Percentiles rank a stretch among this genome's conserved stretches.
Conservation (phyloP, 2,797 vertebrate genomes). For the Hydrophis major region DNA sequence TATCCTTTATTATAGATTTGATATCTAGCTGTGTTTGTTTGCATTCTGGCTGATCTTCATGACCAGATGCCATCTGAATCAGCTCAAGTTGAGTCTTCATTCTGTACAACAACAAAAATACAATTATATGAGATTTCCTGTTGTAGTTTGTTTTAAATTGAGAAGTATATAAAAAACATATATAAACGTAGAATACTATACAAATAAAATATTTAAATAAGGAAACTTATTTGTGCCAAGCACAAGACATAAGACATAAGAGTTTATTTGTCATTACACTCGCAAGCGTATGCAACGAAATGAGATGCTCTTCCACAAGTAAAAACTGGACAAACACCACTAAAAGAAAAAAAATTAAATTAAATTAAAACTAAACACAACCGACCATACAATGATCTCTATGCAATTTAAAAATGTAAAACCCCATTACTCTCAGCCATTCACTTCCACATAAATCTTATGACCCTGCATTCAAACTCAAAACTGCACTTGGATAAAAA, state of each 20-base stretch:
- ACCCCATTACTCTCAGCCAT: too few species aligned
- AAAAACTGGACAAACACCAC: too few species aligned
- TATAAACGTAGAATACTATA: neutral
- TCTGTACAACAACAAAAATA: slow-evolving; percentile 42
- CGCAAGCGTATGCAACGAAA: too few species aligned
- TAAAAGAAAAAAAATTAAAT: too few species aligned
- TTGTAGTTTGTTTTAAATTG: neutral
- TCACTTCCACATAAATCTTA: too few species aligned
- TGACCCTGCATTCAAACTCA: too few species aligned
- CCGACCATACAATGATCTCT: too few species aligned
- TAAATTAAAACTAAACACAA: too few species aligned
- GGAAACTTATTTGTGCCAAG: neutral
- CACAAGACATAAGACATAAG: neutral
- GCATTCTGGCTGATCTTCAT: slow-evolving; percentile 49
- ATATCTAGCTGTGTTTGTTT: slow-evolving; percentile 56
- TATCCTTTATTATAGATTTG: slow-evolving; percentile 62
- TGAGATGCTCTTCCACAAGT: too few species aligned
- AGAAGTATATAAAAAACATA: neutral
- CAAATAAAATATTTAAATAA: neutral
- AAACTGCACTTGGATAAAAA: too few species aligned
- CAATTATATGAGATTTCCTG: neutral
- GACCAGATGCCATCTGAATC: slow-evolving; percentile 58
- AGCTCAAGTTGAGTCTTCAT: slow-evolving; percentile 71
- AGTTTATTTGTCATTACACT: too few species aligned
- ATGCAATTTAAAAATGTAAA: too few species aligned